Evolutionary conservation across 1,140 invertebrate species (phyloP).

Genomic region (Varroa destructor): DNA sequence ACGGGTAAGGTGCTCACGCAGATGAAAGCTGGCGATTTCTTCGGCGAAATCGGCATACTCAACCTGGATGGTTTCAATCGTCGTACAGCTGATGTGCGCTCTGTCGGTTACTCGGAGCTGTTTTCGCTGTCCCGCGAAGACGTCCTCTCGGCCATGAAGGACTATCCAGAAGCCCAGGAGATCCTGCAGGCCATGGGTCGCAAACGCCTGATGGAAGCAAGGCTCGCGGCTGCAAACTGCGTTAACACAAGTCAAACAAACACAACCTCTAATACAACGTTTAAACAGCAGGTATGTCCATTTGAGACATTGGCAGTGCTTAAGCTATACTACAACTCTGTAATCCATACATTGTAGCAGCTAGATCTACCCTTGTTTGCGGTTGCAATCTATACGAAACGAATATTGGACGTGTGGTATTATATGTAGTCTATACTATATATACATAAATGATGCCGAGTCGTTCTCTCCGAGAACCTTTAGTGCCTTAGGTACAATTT

Average conservation of each 20-base stretch:
- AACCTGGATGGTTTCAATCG: conserved; percentile 90
- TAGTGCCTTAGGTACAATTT: too few relatives aligned
- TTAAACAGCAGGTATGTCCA: conserved; percentile 5
- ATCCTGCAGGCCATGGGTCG: conserved; percentile 71
- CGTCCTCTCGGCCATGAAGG: conserved; percentile 82
- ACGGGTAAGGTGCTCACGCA: conserved; percentile 78
- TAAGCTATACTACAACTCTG: conserved; percentile 25
- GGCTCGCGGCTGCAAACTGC: conserved; percentile 38
- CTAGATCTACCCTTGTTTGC: too few relatives aligned
- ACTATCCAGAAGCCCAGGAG: conserved; percentile 82
- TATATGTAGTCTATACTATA: too few relatives aligned
- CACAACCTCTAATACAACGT: conserved; percentile 29
- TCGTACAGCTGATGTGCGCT: conserved; percentile 83
- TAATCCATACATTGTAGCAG: too few relatives aligned
- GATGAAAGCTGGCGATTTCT: conserved; percentile 94
- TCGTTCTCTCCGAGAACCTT: too few relatives aligned
- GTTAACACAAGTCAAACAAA: conserved; percentile 17
- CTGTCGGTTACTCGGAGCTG: conserved; percentile 86
- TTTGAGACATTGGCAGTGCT: not conserved
- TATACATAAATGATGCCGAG: too few relatives aligned
- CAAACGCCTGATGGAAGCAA: conserved; percentile 71
- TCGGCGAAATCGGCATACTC: conserved; percentile 91
- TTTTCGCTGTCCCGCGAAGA: conserved; percentile 90
- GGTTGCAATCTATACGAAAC: too few relatives aligned
- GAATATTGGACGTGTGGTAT: too few relatives aligned